Evolutionary conservation across 1,140 invertebrate genomes (phyloP).

Genomic region (Sarcophaga peregrina): DNA sequence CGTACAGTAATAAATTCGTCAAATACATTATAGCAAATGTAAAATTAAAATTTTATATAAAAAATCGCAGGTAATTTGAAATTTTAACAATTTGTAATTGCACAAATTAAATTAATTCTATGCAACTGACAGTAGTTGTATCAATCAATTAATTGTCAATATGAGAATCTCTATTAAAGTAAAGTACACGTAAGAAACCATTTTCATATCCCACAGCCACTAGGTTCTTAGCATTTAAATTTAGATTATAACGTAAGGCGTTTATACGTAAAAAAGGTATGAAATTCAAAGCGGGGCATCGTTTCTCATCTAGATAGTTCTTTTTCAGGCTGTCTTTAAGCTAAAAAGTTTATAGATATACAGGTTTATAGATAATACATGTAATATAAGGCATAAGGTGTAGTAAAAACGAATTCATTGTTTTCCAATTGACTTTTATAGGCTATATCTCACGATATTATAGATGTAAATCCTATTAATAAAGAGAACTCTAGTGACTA

Average conservation of each 20-base stretch:
- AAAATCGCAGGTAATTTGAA: too few species aligned
- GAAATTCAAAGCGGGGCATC: constrained; percentile 46
- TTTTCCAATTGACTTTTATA: neutral
- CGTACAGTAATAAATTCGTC: too few species aligned
- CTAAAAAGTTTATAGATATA: constrained; percentile 19
- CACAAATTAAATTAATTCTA: too few species aligned
- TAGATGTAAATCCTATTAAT: too few species aligned
- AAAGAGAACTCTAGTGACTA: too few species aligned
- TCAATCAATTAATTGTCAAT: too few species aligned
- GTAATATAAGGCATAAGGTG: neutral
- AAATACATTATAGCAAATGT: too few species aligned
- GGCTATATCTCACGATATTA: too few species aligned
- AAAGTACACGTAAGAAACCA: constrained; percentile 56
- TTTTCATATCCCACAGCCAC: constrained; percentile 59
- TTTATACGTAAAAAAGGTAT: constrained; percentile 50
- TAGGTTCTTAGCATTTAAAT: constrained; percentile 47
- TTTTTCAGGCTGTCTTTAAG: neutral
- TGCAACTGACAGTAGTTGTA: too few species aligned
- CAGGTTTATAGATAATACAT: constrained; percentile 10
- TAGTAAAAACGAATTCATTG: neutral
- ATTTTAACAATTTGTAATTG: too few species aligned
- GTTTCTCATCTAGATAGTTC: constrained; percentile 45
- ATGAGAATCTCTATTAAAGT: constrained; percentile 44
- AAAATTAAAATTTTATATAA: too few species aligned
- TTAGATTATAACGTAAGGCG: constrained; percentile 54